These are phyloP conservation scores for Philereme vetulata DNA, from an alignment of 2,888 invertebrate genomes.

Conservation along the genomic window DNA sequence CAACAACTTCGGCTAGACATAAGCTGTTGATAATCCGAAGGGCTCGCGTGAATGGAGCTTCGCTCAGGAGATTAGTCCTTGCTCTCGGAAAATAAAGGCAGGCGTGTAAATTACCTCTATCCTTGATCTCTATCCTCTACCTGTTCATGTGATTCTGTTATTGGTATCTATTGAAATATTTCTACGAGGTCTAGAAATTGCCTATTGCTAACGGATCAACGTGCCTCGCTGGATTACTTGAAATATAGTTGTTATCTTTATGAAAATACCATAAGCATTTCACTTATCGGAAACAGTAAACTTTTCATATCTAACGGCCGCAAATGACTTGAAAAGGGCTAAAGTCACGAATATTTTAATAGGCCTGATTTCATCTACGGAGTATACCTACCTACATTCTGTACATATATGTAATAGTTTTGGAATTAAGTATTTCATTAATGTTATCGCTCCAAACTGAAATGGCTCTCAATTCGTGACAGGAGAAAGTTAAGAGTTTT, in stretches of 20 bases:
- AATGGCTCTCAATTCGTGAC: no score
- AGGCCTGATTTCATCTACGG: background rate
- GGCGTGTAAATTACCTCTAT: no score
- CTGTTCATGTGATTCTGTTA: constrained; percentile 15
- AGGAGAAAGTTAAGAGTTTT: no score
- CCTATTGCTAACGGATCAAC: constrained; percentile 1
- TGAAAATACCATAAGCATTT: background rate
- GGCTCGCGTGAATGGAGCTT: no score
- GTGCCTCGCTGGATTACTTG: background rate
- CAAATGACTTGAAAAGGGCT: background rate
- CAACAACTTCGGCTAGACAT: no score
- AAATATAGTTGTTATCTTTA: background rate
- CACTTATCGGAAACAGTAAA: background rate
- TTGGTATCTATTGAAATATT: constrained; percentile 35
- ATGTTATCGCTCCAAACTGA: no score
- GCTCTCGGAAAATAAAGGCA: no score
- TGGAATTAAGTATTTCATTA: no score
- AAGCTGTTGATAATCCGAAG: no score
- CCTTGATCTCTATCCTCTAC: constrained; percentile 13
- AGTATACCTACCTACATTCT: no score
- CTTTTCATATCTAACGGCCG: background rate
- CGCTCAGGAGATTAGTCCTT: no score
- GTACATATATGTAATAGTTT: no score
- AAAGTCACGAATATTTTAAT: background rate
- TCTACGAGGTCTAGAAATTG: constrained; percentile 10